These are phyloP conservation scores for Aurelia sp. DNA, from an alignment of 30 jellyfish, hydroid and myxozoan genomes.

Conservation along the genomic window DNA sequence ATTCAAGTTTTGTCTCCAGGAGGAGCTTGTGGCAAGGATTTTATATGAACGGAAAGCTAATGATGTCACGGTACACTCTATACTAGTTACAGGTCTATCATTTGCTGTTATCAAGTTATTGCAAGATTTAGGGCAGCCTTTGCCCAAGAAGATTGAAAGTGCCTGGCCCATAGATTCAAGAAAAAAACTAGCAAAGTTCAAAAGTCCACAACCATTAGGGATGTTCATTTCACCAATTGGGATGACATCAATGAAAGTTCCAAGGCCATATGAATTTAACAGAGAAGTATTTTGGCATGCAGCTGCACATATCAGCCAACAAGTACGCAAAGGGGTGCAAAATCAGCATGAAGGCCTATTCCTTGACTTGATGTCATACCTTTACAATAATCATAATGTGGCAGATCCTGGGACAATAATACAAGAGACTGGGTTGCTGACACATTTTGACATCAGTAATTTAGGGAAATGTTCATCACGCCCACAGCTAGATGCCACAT, in stretches of 20 bases:
- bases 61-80: slow-evolving; percentile 54
- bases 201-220: slow-evolving; percentile 66
- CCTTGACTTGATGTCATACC: slow-evolving; percentile 2
- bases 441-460: slow-evolving; percentile 40
- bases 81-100: slow-evolving; percentile 30
- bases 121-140: slow-evolving; percentile 3
- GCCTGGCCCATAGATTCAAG: slow-evolving; percentile 67
- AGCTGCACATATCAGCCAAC: slow-evolving; percentile 16
- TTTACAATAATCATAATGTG: background rate
- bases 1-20: background rate
- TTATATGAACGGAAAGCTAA: slow-evolving; percentile 28
- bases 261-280: slow-evolving; percentile 4
- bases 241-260: slow-evolving; percentile 36
- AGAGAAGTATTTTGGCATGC: slow-evolving; percentile 39
- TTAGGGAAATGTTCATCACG: slow-evolving; percentile 57
- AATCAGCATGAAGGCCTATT: slow-evolving; percentile 2
- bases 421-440: slow-evolving; percentile 10
- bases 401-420: background rate
- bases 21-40: slow-evolving; percentile 11
- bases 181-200: slow-evolving; percentile 10
- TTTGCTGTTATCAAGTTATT: slow-evolving; percentile 27
- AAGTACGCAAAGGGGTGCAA: background rate
- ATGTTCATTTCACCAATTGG: slow-evolving; percentile 27
- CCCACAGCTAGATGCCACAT: slow-evolving; percentile 10
- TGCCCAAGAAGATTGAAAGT: slow-evolving; percentile 25